Base-by-base conservation (phyloP, 2,888 invertebrate genomes). In the Gandaritis pyraliata region DNA sequence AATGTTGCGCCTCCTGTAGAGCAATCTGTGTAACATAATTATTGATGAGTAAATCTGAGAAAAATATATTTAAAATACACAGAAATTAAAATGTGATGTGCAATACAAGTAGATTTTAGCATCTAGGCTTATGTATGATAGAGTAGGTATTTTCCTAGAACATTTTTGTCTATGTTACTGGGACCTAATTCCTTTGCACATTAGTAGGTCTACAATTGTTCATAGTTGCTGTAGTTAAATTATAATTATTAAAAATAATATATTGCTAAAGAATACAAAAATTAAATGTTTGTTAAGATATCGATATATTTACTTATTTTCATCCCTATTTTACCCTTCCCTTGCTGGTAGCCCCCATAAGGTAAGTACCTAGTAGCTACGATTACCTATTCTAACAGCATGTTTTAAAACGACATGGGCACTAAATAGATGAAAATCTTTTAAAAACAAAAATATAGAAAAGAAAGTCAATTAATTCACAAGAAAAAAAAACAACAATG, bases 241-340 rank as follows among this genome's bases (percentile, higher is more conserved):
- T 86, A 88, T 86, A 88, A 81, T 87, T 87, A 90, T 86, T 86
- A 88, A 81, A 91, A 88, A 90, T 92, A 92, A 91, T 92, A 92
- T 92, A 92, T 92, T 89, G 85, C 86, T 92, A 88, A 89, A 88
- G 77, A 87, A 86, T 83, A 71, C 84, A 83, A 87, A 84, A 89
- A 92, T 87, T 92, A 91, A 91, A 92, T 91, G 91, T 91, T 91
- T 91, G 91, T 92, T 91, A 90, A 91, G 85, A 87, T 76, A 76
- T 49, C 38, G n/a, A 45, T 47, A 15, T 29, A 66, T 11, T 61
- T 77, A 59, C 49, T 71, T 58, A 45, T 43, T 73, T 73, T 29
- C 30, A n/a, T n/a, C n/a, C n/a, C n/a, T n/a, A n/a, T n/a, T n/a
- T 13, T 38, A n/a, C 38, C 43, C 15, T 33, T 61, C 16, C 13